These are phyloP conservation scores for Pitangus sulphuratus DNA, from an alignment of 2,797 vertebrate genomes.

Conservation along the genomic window DNA sequence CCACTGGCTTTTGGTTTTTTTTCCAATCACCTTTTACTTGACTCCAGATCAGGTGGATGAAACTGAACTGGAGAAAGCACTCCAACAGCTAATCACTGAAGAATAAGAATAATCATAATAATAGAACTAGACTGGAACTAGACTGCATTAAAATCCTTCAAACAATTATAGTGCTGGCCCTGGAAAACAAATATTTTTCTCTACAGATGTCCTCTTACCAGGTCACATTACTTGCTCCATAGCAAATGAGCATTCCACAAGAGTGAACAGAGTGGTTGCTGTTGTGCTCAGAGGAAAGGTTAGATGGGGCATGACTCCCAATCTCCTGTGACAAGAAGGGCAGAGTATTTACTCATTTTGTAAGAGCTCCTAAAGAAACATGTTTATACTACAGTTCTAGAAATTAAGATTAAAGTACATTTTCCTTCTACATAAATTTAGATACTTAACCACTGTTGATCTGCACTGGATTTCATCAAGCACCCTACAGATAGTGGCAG, in stretches of 20 bases:
- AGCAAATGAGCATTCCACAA: background rate
- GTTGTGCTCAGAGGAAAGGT: fast-evolving
- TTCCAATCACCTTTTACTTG: background rate
- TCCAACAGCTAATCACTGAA: background rate
- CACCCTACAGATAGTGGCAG: background rate
- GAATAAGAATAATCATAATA: background rate
- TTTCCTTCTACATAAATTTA: background rate
- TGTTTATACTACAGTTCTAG: background rate
- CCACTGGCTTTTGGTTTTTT: background rate
- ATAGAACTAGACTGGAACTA: background rate
- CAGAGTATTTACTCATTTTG: background rate
- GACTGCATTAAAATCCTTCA: background rate
- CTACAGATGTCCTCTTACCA: background rate
- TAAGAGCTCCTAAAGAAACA: background rate
- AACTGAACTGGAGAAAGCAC: background rate
- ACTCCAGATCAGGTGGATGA: background rate
- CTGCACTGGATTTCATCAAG: background rate
- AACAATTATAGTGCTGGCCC: background rate
- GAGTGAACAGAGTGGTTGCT: background rate
- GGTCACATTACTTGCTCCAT: background rate
- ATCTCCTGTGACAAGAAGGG: background rate
- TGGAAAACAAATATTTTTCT: background rate
- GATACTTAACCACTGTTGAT: background rate
- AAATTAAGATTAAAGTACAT: background rate
- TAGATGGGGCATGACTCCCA: background rate